Percentiles rank a stretch among this genome's conserved stretches.
Conservation (phyloP, 2,113 vertebrate genomes). For the Misgurnus mizolepis region DNA sequence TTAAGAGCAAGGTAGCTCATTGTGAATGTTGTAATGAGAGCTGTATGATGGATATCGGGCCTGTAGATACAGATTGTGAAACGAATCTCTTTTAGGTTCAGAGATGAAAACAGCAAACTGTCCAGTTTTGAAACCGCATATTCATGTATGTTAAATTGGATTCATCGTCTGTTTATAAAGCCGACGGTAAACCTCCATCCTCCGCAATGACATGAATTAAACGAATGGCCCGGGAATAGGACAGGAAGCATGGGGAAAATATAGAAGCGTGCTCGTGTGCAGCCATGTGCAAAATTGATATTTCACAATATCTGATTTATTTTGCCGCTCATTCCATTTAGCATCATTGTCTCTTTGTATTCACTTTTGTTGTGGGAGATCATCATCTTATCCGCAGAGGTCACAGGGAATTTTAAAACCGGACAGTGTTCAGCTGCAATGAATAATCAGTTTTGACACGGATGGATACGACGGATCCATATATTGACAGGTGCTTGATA, state of each 20-base stretch:
- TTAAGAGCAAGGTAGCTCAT: slow-evolving; percentile 10
- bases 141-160: slow-evolving; percentile 11
- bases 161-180: slow-evolving; percentile 33
- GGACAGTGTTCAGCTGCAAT: slow-evolving; percentile 16
- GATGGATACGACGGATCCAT: slow-evolving; percentile 31
- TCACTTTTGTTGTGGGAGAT: slow-evolving; percentile 12
- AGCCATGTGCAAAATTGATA: slow-evolving; percentile 43
- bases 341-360: slow-evolving; percentile 26
- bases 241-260: slow-evolving; percentile 27
- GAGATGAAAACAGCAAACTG: neutral
- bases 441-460: slow-evolving; percentile 37
- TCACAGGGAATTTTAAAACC: slow-evolving; percentile 3
- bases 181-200: slow-evolving; percentile 11
- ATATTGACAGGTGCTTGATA: slow-evolving; percentile 40
- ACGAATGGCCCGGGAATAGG: slow-evolving; percentile 26
- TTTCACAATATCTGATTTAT: slow-evolving; percentile 43
- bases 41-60: neutral
- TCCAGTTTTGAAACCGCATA: slow-evolving; percentile 11
- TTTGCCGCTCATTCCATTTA: slow-evolving; percentile 16
- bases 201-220: slow-evolving; percentile 32
- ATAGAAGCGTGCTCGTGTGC: slow-evolving; percentile 28
- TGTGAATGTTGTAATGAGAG: slow-evolving; percentile 30
- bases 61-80: neutral
- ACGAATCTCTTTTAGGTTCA: neutral
- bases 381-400: slow-evolving; percentile 15